Percentiles rank a stretch among this genome's conserved stretches.
phyloP scores from a whole-genome alignment of 2,113 vertebrate species.

The Gorsachius goisagi region DNA sequence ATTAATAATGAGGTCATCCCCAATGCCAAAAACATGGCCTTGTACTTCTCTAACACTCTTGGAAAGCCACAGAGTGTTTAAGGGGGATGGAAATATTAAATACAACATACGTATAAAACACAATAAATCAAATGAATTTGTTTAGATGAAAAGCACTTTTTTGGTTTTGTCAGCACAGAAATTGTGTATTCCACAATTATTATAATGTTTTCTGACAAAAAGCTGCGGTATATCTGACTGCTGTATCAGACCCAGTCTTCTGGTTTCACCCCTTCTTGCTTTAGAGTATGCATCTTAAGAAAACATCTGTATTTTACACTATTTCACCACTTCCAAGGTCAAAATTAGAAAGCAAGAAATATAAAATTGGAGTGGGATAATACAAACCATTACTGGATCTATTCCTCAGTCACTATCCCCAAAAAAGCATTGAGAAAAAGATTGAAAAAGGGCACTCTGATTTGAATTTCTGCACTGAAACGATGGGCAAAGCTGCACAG shows the following conservation, averaged over 20 bases:
- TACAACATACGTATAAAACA: background rate
- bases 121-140: conserved; percentile 56
- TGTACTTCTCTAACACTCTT: background rate
- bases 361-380: background rate
- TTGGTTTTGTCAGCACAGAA: conserved; percentile 25
- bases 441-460: background rate
- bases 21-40: conserved; percentile 5
- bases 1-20: conserved; percentile 42
- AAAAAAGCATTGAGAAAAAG: background rate
- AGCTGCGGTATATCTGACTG: conserved; percentile 36
- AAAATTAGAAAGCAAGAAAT: background rate
- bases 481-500: background rate
- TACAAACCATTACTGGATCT: background rate
- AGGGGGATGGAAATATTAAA: conserved; percentile 20
- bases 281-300: background rate
- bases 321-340: background rate
- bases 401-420: background rate
- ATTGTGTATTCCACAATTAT: conserved; percentile 47
- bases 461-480: background rate
- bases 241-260: background rate
- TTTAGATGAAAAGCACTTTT: conserved; percentile 56
- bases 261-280: background rate
- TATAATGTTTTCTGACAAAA: conserved; percentile 47
- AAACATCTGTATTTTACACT: background rate
- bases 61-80: conserved; percentile 4